Percentiles rank a stretch among this genome's conserved stretches.
phyloP scores from a whole-genome alignment of 2,888 invertebrate species.

The Macroteleia sp. region DNA sequence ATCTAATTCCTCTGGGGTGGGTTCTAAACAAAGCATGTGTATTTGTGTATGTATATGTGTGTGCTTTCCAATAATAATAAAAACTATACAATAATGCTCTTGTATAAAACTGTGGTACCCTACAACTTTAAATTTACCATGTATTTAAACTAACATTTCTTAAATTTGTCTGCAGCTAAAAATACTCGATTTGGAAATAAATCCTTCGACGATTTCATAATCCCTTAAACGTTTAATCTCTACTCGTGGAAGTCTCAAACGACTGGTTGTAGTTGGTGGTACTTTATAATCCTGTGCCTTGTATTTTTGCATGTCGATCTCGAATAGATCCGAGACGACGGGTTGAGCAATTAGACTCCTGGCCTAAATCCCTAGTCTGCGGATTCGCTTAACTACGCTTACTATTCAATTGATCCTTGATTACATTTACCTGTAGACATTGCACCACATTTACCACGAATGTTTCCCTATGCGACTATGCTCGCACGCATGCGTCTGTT shows the following conservation, averaged over 20 bases:
- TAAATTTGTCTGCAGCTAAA: no score
- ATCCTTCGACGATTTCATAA: no score
- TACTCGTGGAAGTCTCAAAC: conserved; percentile 5
- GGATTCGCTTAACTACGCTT: conserved; percentile 61
- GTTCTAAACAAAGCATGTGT: no score
- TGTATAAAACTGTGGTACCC: no score
- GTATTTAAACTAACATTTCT: no score
- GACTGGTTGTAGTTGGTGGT: neutral
- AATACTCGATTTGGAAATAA: no score
- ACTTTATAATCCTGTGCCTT: neutral
- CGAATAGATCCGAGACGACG: conserved; percentile 3
- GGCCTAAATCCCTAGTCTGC: conserved; percentile 35
- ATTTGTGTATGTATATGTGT: no score
- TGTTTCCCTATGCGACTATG: conserved; percentile 62
- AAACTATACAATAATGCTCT: no score
- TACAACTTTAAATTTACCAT: no score
- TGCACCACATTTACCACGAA: conserved; percentile 62
- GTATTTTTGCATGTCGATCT: neutral
- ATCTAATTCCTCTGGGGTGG: no score
- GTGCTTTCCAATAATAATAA: no score
- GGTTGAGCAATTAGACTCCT: conserved; percentile 42
- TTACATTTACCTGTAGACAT: conserved; percentile 77
- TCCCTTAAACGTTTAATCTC: conserved; percentile 18
- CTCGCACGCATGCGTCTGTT: conserved; percentile 40
- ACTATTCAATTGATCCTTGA: conserved; percentile 77